Percentiles rank a stretch among this genome's conserved stretches.
phyloP scores from a whole-genome alignment of 2,113 vertebrate species.

The Anthoscopus minutus region DNA sequence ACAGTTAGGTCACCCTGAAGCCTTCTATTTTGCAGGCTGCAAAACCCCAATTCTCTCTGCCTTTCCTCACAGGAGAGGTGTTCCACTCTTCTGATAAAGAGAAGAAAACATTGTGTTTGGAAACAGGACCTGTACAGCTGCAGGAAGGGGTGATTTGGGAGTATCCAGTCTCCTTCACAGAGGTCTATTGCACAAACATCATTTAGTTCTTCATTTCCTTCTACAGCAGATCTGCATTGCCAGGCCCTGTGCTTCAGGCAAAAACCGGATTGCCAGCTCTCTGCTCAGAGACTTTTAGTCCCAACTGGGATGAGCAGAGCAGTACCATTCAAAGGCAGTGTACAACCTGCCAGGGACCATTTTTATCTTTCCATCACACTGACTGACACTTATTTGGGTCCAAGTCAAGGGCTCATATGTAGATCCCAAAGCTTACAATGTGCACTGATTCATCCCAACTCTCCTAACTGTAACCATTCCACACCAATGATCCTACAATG shows the following conservation, averaged over 20 bases:
- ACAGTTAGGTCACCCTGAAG: neutral
- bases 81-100: neutral
- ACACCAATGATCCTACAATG: neutral
- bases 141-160: neutral
- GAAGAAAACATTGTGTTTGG: neutral
- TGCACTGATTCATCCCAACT: neutral
- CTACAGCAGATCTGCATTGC: neutral
- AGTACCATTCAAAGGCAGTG: neutral
- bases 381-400: neutral
- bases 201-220: neutral
- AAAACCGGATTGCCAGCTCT: neutral
- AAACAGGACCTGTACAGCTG: neutral
- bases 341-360: neutral
- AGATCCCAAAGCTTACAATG: neutral
- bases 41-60: neutral
- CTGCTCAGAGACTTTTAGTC: neutral
- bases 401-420: neutral
- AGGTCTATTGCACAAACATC: neutral
- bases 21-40: neutral
- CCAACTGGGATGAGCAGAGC: neutral
- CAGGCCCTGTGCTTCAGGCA: neutral
- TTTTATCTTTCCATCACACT: neutral
- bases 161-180: neutral
- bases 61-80: neutral
- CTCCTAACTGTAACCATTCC: neutral